Evolutionary conservation across 1,140 invertebrate species (phyloP).

Genomic region (Eubasilissa regina): DNA sequence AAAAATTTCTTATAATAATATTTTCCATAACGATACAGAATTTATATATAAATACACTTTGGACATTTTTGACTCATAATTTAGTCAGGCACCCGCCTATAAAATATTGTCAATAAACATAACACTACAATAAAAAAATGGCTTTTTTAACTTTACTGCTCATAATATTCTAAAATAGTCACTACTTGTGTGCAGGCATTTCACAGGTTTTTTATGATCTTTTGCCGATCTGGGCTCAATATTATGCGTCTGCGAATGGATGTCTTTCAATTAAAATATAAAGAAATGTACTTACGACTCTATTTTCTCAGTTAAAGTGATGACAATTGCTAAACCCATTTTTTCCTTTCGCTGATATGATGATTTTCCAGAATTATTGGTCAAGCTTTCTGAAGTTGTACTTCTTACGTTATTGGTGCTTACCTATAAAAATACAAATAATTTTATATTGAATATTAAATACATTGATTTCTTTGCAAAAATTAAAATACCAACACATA

Average conservation of each 20-base stretch:
- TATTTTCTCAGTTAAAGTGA: constrained; percentile 68
- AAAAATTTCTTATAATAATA: too few relatives aligned
- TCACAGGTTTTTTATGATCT: too few relatives aligned
- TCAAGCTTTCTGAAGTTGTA: constrained; percentile 67
- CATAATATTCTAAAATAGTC: too few relatives aligned
- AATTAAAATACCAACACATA: background rate
- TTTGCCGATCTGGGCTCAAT: background rate
- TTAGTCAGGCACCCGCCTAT: too few relatives aligned
- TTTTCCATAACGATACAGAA: too few relatives aligned
- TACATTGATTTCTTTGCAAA: background rate
- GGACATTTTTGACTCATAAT: too few relatives aligned
- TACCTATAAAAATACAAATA: constrained; percentile 59
- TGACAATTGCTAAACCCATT: constrained; percentile 74
- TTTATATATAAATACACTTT: too few relatives aligned
- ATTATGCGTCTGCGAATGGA: background rate
- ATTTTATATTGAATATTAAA: background rate
- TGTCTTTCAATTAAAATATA: constrained; percentile 7
- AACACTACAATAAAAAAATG: too few relatives aligned
- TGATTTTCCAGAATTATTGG: constrained; percentile 62
- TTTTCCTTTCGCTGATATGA: constrained; percentile 67
- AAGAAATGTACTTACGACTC: constrained; percentile 68
- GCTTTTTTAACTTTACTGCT: too few relatives aligned
- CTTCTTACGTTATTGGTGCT: constrained; percentile 66
- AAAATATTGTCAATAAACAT: too few relatives aligned
- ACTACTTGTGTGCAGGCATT: too few relatives aligned